Percentiles rank a stretch among this genome's conserved stretches.
Evolutionary conservation across 2,888 invertebrate genomes (phyloP).

Genomic region (Lamellibrachia columna): DNA sequence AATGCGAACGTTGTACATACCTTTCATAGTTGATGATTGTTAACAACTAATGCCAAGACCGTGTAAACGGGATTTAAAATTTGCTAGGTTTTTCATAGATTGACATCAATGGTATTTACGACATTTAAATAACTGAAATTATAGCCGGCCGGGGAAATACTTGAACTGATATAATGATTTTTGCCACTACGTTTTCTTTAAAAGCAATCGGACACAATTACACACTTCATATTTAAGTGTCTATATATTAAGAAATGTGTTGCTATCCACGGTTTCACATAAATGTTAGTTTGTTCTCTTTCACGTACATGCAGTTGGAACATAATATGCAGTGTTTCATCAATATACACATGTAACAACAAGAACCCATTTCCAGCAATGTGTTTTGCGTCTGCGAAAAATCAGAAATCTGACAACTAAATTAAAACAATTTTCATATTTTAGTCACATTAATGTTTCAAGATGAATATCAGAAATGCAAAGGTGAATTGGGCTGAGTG

Average conservation of each 20-base stretch:
- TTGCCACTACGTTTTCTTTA: not conserved
- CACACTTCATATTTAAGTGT: not conserved
- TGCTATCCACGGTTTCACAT: not conserved
- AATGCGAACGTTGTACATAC: too few species aligned
- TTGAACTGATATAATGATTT: not conserved
- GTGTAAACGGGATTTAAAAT: not conserved
- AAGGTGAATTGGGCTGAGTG: not conserved
- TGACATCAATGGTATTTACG: not conserved
- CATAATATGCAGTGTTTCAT: not conserved
- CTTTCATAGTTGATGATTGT: not conserved
- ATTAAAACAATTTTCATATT: not conserved
- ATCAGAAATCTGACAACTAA: slow-evolving; percentile 19
- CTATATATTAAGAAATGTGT: not conserved
- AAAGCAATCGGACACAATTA: not conserved
- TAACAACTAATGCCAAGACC: not conserved
- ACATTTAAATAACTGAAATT: not conserved
- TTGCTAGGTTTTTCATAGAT: not conserved
- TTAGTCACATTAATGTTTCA: not conserved
- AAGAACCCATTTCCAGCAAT: not conserved
- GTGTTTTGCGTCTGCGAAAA: not conserved
- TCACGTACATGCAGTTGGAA: not conserved
- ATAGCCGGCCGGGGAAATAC: not conserved
- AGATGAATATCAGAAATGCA: slow-evolving; percentile 31
- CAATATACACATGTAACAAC: not conserved
- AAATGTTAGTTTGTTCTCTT: not conserved